Evolutionary conservation across 2,113 vertebrate genomes (phyloP), one percentile per base, ranked within the genome.

Genomic region (Tetrao urogallus): DNA sequence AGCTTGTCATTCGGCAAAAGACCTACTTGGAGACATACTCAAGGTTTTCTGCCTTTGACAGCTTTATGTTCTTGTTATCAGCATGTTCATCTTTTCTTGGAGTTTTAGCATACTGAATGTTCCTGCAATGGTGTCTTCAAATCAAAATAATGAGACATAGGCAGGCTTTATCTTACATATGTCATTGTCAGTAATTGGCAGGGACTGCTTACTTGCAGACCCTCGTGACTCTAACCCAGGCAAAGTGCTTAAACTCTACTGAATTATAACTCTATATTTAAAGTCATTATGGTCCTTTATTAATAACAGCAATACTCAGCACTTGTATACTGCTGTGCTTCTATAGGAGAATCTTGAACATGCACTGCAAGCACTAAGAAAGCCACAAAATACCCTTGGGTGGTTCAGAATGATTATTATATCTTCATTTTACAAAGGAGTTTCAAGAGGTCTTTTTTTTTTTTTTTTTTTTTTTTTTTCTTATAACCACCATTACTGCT

Each of bases 71-170:
- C 57, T 70, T 88, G 27, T 95, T 97, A 94, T 87, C 82, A 82
- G 65, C 48, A 38, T 73, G 73, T 80, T 97, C 66, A 88, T 95
- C 90, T 91, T 92, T 93, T 94, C 82, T 43, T 86, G 57, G 56
- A 88, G 65, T 95, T 97, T 97, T 77, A 95, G 82, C 43, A 90
- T 92, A 90, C 58, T 84, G 69, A 94, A 63, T 80, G 88, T 82
- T 89, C 86, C 75, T 82, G 42, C 30, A 85, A 65, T 0, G 1
- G 38, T 22, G 38, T 70, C 73, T 82, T 97, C 87, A 82, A 89
- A 96, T 96, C 91, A 96, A 95, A 94, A 76, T 82, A 94, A 96
- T 69, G 93, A 95, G 83, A 94, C 71, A 81, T 30, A 82, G 72
- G 74, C 13, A 80, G 77, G 38, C 47, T 48, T 78, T 86, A 50